These are phyloP conservation scores for Byasa hedistus DNA, from an alignment of 2,888 invertebrate genomes.

Conservation along the genomic window DNA sequence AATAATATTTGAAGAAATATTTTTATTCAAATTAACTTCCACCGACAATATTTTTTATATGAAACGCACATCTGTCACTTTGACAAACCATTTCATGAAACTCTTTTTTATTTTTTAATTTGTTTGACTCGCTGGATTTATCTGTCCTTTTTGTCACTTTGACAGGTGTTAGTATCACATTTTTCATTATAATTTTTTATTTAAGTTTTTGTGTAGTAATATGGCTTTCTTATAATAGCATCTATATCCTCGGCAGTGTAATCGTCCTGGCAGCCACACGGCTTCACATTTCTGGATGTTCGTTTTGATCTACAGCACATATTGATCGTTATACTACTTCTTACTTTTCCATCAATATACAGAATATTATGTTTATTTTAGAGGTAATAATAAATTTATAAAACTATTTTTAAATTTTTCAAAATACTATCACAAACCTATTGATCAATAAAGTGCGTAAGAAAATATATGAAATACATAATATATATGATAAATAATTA, in stretches of 20 bases:
- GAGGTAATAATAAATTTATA: background rate
- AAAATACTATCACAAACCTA: background rate
- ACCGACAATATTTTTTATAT: background rate
- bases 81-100: too few relatives aligned
- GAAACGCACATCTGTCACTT: too few relatives aligned
- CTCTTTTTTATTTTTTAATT: too few relatives aligned
- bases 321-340: conserved; percentile 7
- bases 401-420: background rate
- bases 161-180: background rate
- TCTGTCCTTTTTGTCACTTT: background rate
- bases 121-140: background rate
- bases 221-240: conserved; percentile 47
- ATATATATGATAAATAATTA: too few relatives aligned
- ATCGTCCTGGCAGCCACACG: conserved; percentile 42
- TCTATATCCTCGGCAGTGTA: conserved; percentile 40
- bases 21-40: too few relatives aligned
- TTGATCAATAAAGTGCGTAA: background rate
- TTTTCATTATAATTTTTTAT: background rate
- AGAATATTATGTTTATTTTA: background rate
- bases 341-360: background rate
- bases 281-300: conserved; percentile 6
- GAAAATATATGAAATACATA: too few relatives aligned
- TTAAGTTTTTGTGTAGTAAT: conserved; percentile 42
- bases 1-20: too few relatives aligned
- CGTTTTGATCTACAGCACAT: conserved; percentile 25